Evolutionary conservation across 2,113 vertebrate species (phyloP).

Genomic region (Melozone crissalis): DNA sequence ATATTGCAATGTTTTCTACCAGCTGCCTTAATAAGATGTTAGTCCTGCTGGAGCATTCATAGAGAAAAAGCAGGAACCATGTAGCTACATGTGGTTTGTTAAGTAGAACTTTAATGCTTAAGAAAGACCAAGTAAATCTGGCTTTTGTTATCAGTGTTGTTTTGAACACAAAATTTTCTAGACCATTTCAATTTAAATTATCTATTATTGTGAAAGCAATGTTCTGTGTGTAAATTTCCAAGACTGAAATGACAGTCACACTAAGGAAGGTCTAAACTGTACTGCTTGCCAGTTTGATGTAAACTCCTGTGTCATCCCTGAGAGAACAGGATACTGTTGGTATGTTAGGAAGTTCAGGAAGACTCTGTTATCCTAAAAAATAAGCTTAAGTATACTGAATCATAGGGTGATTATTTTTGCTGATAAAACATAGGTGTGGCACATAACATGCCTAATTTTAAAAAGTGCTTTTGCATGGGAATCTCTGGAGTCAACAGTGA

Average conservation of each 20-base stretch:
- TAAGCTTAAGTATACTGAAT: background rate
- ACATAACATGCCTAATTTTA: background rate
- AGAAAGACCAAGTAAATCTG: background rate
- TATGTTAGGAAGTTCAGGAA: background rate
- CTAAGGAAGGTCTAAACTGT: background rate
- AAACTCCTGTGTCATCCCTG: fast-evolving
- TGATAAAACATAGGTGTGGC: background rate
- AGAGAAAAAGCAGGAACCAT: background rate
- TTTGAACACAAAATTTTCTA: background rate
- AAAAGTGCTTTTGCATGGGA: background rate
- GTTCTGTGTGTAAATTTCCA: background rate
- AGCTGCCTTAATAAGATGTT: background rate
- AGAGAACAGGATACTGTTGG: background rate
- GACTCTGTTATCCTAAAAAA: background rate
- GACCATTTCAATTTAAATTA: background rate
- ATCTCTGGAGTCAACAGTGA: background rate
- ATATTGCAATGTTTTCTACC: background rate
- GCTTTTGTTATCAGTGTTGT: background rate
- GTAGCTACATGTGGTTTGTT: background rate
- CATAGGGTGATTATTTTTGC: background rate
- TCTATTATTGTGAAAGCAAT: background rate
- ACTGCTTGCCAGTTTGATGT: background rate
- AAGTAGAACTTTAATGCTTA: background rate
- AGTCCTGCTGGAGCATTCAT: background rate
- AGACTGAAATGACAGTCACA: background rate